Evolutionary conservation across 2,797 vertebrate genomes (phyloP).

Genomic region (Chaenodraco wilsoni): DNA sequence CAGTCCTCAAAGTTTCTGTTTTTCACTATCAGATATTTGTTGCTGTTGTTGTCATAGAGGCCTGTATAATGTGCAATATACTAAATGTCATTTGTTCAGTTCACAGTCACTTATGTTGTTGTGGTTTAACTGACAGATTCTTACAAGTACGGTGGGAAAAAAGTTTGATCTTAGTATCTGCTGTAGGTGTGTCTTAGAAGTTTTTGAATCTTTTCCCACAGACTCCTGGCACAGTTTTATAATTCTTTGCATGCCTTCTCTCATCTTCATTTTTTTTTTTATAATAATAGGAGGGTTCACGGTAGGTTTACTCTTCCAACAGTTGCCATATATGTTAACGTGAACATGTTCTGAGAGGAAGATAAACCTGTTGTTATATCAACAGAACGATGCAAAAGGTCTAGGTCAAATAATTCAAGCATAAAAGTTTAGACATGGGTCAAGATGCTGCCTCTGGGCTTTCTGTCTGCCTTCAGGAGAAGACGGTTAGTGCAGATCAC

Average conservation of each 20-base stretch:
- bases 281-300: not conserved
- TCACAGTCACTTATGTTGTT: slow-evolving; percentile 18
- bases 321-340: slow-evolving; percentile 9
- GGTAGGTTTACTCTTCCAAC: slow-evolving; percentile 21
- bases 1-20: not conserved
- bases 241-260: slow-evolving; percentile 43
- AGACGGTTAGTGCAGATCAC: slow-evolving; percentile 65
- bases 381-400: slow-evolving; percentile 32
- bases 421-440: slow-evolving; percentile 60
- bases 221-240: slow-evolving; percentile 6
- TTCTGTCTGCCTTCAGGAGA: slow-evolving; percentile 55
- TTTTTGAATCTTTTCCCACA: slow-evolving; percentile 39
- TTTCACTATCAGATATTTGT: not conserved
- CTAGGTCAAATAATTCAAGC: slow-evolving; percentile 36
- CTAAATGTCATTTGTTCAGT: not conserved
- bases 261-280: slow-evolving; percentile 27
- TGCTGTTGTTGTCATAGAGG: not conserved
- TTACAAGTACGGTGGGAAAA: not conserved
- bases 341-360: slow-evolving; percentile 2
- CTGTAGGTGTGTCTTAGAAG: slow-evolving; percentile 6
- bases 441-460: slow-evolving; percentile 48
- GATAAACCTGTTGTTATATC: slow-evolving; percentile 30
- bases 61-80: slow-evolving; percentile 1
- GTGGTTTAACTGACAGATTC: not conserved
- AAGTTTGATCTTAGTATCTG: not conserved